Percentiles rank a stretch among this genome's conserved stretches.
phyloP scores from a whole-genome alignment of 2,113 vertebrate genomes.

The Xiphophorus maculatus region DNA sequence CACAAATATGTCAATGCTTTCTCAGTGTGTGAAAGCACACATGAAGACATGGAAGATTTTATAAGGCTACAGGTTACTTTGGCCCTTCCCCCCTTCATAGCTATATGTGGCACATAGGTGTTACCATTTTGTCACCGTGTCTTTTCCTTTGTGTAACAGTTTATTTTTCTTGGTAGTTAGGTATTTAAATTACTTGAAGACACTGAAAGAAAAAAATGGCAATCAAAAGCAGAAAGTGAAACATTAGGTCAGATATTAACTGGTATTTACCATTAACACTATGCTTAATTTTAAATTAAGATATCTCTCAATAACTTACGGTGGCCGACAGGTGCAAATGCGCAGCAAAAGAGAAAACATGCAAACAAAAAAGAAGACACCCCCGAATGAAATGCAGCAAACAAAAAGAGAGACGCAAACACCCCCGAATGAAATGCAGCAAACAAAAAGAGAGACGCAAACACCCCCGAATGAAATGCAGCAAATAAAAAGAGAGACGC shows the following conservation, averaged over 20 bases:
- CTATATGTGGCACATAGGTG: not conserved
- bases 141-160: not conserved
- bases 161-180: not conserved
- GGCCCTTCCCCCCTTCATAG: not conserved
- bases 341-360: too few relatives aligned
- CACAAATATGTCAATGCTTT: conserved; percentile 2
- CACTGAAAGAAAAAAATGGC: too few relatives aligned
- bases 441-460: too few relatives aligned
- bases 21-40: not conserved
- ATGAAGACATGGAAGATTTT: not conserved
- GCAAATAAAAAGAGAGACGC: too few relatives aligned
- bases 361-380: too few relatives aligned
- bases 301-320: not conserved
- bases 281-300: not conserved
- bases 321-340: too few relatives aligned
- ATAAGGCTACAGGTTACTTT: not conserved
- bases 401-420: too few relatives aligned
- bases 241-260: too few relatives aligned
- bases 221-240: too few relatives aligned
- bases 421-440: too few relatives aligned
- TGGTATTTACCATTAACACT: not conserved
- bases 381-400: too few relatives aligned
- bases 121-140: not conserved
- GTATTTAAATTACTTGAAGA: not conserved
- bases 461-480: too few relatives aligned